A percentile compares a stretch with the other conserved stretches of the same genome.
Evolutionary conservation across 1,140 invertebrate genomes (phyloP).

Genomic region (Eulimnadia texana): DNA sequence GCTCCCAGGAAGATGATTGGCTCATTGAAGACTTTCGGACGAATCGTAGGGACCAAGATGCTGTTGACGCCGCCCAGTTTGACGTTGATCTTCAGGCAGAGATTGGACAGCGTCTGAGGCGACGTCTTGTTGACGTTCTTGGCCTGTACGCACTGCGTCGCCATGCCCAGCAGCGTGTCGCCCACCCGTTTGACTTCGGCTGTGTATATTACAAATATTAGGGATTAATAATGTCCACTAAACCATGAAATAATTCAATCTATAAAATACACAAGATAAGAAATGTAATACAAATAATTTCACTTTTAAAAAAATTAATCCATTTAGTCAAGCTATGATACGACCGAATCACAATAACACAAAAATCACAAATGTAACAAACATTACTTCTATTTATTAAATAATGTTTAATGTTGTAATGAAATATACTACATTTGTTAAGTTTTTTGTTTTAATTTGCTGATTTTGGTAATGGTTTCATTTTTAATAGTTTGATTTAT

Average conservation of each 20-base stretch:
- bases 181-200: conserved; percentile 99
- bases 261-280: background rate
- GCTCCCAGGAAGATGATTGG: conserved; percentile 98
- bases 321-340: background rate
- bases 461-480: no score
- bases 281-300: background rate
- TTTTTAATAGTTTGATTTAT: no score
- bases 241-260: conserved; percentile 14
- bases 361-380: no score
- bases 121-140: conserved; percentile 99
- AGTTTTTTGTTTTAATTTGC: no score
- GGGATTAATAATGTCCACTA: no score
- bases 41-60: conserved; percentile 90
- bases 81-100: conserved; percentile 99
- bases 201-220: no score
- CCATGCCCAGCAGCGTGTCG: conserved; percentile 97
- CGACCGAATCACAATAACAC: no score
- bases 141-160: conserved; percentile 98
- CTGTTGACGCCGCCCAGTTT: conserved; percentile 99
- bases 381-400: no score
- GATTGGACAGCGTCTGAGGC: conserved; percentile 96
- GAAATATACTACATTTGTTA: conserved; percentile 10
- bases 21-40: conserved; percentile 94
- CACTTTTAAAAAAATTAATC: background rate
- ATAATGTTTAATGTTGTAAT: no score